Percentiles rank a stretch among this genome's conserved stretches.
These are phyloP conservation scores for Phengaris arion DNA, from an alignment of 2,888 invertebrate genomes.

Conservation along the genomic window DNA sequence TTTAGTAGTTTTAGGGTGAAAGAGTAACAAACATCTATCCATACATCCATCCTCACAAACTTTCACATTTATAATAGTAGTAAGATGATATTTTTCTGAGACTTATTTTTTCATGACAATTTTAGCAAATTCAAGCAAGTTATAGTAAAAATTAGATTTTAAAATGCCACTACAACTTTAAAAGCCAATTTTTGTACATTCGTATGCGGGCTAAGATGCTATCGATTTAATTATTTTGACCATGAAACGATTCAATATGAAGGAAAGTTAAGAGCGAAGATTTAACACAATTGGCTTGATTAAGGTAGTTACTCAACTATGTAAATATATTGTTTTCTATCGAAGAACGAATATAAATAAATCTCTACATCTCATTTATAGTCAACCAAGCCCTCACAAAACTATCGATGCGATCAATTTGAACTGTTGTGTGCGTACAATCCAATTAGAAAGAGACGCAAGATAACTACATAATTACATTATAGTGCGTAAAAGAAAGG, in stretches of 20 bases:
- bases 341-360: too few relatives aligned
- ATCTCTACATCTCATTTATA: not conserved
- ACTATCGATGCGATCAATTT: not conserved
- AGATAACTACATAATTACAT: not conserved
- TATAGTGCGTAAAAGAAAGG: not conserved
- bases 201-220: not conserved
- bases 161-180: too few relatives aligned
- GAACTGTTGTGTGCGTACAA: not conserved
- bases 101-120: too few relatives aligned
- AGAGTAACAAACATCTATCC: too few relatives aligned
- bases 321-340: too few relatives aligned
- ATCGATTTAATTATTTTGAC: not conserved
- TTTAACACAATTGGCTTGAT: not conserved
- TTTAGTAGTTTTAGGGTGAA: too few relatives aligned
- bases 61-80: too few relatives aligned
- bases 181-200: not conserved
- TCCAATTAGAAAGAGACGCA: conserved; percentile 7
- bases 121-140: too few relatives aligned
- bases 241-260: conserved; percentile 3
- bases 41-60: too few relatives aligned
- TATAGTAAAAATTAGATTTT: too few relatives aligned
- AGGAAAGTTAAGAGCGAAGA: not conserved
- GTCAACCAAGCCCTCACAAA: not conserved
- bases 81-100: too few relatives aligned
- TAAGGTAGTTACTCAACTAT: not conserved